These are phyloP conservation scores for Gryllus longicercus DNA, from an alignment of 2,888 invertebrate genomes.

Conservation along the genomic window DNA sequence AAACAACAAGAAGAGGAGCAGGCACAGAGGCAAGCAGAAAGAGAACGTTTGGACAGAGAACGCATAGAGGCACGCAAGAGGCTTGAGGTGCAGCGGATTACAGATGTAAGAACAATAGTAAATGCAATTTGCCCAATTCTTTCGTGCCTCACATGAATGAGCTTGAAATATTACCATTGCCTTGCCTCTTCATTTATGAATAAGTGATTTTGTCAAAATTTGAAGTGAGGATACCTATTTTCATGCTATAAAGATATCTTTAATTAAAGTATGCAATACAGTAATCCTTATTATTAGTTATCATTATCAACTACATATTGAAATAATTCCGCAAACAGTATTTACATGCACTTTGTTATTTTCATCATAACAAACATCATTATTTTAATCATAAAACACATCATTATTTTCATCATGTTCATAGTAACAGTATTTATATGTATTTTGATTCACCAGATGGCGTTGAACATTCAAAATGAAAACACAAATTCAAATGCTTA, in stretches of 20 bases:
- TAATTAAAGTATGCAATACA: neutral
- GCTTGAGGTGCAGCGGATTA: conserved; percentile 84
- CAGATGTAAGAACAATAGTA: conserved; percentile 54
- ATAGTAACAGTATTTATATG: neutral
- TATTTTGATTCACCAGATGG: neutral
- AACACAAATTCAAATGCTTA: too few species aligned
- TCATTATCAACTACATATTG: conserved; percentile 2
- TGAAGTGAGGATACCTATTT: neutral
- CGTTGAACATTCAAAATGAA: too few species aligned
- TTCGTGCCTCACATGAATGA: too few species aligned
- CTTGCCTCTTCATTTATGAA: too few species aligned
- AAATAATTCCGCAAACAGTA: neutral
- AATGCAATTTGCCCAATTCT: too few species aligned
- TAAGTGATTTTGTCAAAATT: neutral
- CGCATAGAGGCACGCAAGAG: conserved; percentile 78
- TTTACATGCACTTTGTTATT: conserved; percentile 24
- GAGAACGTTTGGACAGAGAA: conserved; percentile 77
- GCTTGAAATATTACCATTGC: too few species aligned
- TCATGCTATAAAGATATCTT: neutral
- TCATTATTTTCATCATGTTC: too few species aligned
- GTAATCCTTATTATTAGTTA: neutral
- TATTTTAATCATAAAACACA: too few species aligned
- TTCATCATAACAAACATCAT: neutral
- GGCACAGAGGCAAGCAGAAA: conserved; percentile 70
- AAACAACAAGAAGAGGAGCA: conserved; percentile 76